Evolutionary conservation across 2,888 invertebrate species (phyloP).

Genomic region (Tetanocera ferruginea): DNA sequence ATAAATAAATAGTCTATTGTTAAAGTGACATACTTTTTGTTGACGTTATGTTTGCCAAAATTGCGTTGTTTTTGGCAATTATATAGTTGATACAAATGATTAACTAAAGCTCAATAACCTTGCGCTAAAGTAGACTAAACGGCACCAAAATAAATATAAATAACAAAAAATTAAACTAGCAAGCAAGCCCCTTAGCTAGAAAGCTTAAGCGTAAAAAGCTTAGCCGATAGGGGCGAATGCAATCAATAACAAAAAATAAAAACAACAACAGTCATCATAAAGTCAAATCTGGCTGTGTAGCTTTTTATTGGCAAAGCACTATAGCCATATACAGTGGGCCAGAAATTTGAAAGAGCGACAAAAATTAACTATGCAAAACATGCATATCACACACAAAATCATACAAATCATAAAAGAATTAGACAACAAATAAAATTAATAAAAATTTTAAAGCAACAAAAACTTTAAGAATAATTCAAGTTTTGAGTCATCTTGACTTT

Average conservation of each 20-base stretch:
- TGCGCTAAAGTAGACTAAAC: neutral
- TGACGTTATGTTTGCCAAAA: neutral
- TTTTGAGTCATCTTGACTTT: no score
- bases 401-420: no score
- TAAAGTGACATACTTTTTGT: neutral
- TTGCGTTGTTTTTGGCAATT: neutral
- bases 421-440: no score
- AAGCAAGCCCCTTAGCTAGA: neutral
- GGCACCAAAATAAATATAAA: neutral
- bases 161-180: neutral
- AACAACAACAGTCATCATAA: no score
- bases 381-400: no score
- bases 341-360: no score
- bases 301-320: no score
- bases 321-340: no score
- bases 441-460: no score
- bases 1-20: neutral
- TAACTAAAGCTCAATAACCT: constrained; percentile 14
- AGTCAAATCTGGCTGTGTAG: no score
- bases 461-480: no score
- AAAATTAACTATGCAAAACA: no score
- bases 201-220: neutral
- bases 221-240: neutral
- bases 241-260: neutral
- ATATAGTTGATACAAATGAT: neutral